phyloP scores from a whole-genome alignment of 2,797 vertebrate genomes.

The Falco novaeseelandiae region DNA sequence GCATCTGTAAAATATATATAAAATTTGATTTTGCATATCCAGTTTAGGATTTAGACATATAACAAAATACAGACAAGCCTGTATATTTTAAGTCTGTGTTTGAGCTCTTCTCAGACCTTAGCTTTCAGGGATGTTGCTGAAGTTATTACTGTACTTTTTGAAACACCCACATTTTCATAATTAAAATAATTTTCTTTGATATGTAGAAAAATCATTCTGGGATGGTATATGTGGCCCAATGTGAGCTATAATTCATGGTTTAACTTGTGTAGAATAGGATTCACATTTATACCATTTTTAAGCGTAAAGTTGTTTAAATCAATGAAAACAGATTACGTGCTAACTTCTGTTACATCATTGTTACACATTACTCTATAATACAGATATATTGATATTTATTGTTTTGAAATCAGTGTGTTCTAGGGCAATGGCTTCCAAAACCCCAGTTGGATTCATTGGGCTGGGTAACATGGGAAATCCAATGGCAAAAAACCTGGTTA shows the following conservation, averaged over 20 bases:
- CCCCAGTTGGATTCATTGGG: conserved; percentile 94
- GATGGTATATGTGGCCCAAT: background rate
- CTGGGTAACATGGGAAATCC: conserved; percentile 99
- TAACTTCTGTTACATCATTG: background rate
- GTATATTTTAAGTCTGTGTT: background rate
- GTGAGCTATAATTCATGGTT: background rate
- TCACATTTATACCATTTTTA: background rate
- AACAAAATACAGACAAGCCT: background rate
- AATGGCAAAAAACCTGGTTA: conserved; percentile 97
- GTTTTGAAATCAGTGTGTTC: conserved; percentile 83
- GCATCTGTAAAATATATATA: background rate
- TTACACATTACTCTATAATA: background rate
- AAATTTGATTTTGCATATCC: background rate
- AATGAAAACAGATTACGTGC: background rate
- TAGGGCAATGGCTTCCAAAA: conserved; percentile 97
- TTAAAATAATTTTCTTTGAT: background rate
- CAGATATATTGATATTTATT: conserved; percentile 44
- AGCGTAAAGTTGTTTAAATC: background rate
- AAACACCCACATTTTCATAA: background rate
- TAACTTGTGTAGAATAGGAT: background rate
- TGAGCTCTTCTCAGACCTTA: background rate
- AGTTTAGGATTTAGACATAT: background rate
- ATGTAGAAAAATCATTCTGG: background rate
- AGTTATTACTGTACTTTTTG: background rate
- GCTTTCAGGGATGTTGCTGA: background rate